Base-by-base conservation (phyloP, 2,888 invertebrate genomes). In the Eugnorisma glareosa region DNA sequence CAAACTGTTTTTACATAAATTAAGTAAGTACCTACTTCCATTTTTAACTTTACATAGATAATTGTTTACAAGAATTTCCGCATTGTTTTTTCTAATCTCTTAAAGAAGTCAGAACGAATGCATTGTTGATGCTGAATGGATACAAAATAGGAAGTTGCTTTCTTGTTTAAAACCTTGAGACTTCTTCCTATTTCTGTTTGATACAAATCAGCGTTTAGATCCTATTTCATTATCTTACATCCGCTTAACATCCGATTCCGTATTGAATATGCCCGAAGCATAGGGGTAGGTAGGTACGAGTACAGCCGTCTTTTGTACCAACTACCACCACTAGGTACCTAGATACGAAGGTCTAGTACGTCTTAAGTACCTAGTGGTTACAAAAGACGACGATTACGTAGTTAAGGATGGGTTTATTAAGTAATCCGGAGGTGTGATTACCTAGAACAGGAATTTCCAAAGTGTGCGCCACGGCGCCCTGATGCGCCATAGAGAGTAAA, bases 71-170 rank as follows among this genome's bases (percentile, higher is more conserved):
- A 74, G 45, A 18, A 74, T 45, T 74, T 74, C 69, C 78, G 59
- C 18, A 51, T 75, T 61, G 37, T 63, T 59, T 54, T 72, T 75
- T 76, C 57, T 72, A 72, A 51, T 54, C 66, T 71, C 37, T 64
- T 64, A 64, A 45, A 63, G 28, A 28, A 57, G 15, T 54, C 28
- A 28, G 68, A 78, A 31, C 51, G 48, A 77, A 67, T 75, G 73
- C 67, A 81, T 82, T 81, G 82, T 85, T 76, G 40, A 48, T 57
- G 40, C 24, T 74, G 63, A 85, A 81, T 73, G 35, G 51, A 67
- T 67, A 37, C 73, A 68, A 77, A 83, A 77, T 67, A 85, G 88
- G 88, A 87, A 88, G 84, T 84, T 48, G 48, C 68, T 86, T 85
- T 77, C 81, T 76, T 79, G 79, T 67, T 43, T 63, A 43, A 54